Conservation (phyloP, 2,888 invertebrate species). For the Ectobius pallidus region DNA sequence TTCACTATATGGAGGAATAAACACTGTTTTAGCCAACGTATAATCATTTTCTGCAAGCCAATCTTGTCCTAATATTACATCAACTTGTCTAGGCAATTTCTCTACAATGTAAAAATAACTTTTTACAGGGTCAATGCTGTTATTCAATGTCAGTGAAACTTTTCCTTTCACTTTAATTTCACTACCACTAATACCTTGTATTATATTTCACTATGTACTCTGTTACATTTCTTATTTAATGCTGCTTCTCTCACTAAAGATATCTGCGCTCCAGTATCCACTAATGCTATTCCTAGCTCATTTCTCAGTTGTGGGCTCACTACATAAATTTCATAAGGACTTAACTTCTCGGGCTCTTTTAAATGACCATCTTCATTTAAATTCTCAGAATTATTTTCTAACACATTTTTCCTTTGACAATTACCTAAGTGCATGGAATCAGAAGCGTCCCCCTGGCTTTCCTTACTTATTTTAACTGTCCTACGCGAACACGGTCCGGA, state of each 20-base stretch:
- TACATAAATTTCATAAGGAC: background rate
- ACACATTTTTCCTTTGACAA: too few species aligned
- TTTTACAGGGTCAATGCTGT: background rate
- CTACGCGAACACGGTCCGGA: background rate
- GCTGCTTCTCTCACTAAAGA: background rate
- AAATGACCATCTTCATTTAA: too few species aligned
- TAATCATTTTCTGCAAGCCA: background rate
- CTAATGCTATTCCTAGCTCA: background rate
- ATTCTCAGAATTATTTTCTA: too few species aligned
- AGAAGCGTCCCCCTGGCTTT: too few species aligned
- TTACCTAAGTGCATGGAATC: too few species aligned
- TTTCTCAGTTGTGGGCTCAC: background rate
- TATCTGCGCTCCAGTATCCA: background rate
- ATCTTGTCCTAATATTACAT: background rate
- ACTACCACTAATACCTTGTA: background rate
- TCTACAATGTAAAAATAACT: background rate
- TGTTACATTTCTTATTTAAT: background rate
- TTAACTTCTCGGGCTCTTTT: background rate
- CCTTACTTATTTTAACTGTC: background rate
- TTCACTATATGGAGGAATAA: background rate
- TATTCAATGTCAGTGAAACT: background rate
- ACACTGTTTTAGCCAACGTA: background rate
- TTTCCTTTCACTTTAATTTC: background rate
- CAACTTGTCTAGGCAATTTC: background rate
- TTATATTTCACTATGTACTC: background rate